phyloP scores from a whole-genome alignment of 1,140 invertebrate species.

The Polypedilum pembai region DNA sequence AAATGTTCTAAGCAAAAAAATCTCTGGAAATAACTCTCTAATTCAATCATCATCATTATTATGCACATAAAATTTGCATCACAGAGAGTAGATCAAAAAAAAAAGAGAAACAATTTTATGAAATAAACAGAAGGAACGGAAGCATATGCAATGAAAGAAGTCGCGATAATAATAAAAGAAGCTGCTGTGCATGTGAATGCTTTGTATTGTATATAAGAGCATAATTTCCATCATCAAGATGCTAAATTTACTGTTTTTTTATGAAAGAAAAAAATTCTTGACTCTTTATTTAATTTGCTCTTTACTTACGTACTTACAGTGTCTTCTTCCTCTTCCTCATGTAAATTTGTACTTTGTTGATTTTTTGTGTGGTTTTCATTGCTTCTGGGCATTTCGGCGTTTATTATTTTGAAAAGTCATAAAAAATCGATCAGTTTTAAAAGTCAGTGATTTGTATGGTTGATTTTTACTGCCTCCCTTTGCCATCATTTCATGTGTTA shows the following conservation, averaged over 20 bases:
- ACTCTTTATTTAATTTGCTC: neutral
- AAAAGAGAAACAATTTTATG: neutral
- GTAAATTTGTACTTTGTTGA: too few species aligned
- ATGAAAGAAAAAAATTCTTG: neutral
- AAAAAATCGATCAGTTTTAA: too few species aligned
- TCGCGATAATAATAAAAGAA: neutral
- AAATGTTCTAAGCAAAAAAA: too few species aligned
- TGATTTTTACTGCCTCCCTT: too few species aligned
- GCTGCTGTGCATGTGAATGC: neutral
- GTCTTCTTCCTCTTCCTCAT: slow-evolving; percentile 8
- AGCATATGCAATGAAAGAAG: slow-evolving; percentile 11
- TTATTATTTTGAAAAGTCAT: too few species aligned
- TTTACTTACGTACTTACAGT: neutral
- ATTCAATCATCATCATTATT: neutral
- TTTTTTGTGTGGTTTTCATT: too few species aligned
- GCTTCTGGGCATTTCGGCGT: too few species aligned
- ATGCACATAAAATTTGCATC: slow-evolving; percentile 12
- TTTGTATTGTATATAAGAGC: neutral
- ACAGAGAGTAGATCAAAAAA: neutral
- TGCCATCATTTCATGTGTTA: too few species aligned
- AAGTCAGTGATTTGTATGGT: too few species aligned
- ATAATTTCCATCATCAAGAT: slow-evolving; percentile 13
- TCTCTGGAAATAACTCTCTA: too few species aligned
- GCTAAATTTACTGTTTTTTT: neutral
- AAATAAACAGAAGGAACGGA: neutral